Evolutionary conservation across 1,140 invertebrate genomes (phyloP), one percentile per base, ranked within the genome.

Genomic region (Idris sp.): DNA sequence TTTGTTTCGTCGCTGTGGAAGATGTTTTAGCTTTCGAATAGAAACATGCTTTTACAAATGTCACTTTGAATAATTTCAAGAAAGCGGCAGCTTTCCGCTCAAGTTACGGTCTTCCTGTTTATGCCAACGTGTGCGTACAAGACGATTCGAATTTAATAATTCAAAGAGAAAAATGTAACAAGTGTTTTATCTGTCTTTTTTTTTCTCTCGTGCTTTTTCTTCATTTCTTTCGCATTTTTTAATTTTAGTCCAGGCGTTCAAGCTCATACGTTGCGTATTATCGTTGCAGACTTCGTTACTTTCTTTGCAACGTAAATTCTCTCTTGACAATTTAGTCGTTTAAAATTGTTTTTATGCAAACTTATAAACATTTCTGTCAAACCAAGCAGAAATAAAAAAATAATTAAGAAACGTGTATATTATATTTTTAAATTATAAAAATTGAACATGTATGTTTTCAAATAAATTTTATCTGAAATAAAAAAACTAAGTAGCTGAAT

Each of bases 61-160:
- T 72, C 68, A 64, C 58, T 72, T 58, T 67, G 44, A 74, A 67
- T 74, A 67, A 67, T 67, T 74, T 48, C 48, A 61, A 40, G 26
- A 61, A 65, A 62, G 61, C 33, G 53, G 46, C 33, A 49, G 36
- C 51, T 54, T 53, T 65, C 41, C 36, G 51, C 38, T 73, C 14
- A 49, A 51, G 53, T 58, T 58, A 73, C 35, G 28, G 36, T 51
- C 26, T 59, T 48, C 19, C 28, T 49, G 65, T 30, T 59, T 59
- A 51, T 41, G 31, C 36, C 9, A 8, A 46, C 48, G 40, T 54
- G 40, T 69, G 31, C 54, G 46, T 53, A 28, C 13, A 44, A 54
- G 26, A 33, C 19, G 15, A 64, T 64, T 62, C 41, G 33, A 18
- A 33, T 43, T 16, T 43, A 62, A 72, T 72, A 72, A 49, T 56